Base-by-base conservation (phyloP, 1,140 invertebrate genomes). In the Neodiprion virginianus region DNA sequence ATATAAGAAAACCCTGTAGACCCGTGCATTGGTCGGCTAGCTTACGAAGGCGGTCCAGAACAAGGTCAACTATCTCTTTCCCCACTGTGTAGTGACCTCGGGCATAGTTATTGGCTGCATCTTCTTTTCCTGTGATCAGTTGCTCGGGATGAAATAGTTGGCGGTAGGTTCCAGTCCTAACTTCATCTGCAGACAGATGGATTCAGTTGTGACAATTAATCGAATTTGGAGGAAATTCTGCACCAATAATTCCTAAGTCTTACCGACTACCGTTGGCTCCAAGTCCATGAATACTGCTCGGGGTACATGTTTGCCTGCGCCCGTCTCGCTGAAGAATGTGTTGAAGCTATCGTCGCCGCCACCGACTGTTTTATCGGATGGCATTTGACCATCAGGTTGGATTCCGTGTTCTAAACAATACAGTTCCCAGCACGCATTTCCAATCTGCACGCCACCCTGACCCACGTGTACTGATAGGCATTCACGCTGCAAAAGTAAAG, bases 371-470 rank as follows among this genome's bases (percentile, higher is more conserved):
- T 80, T 84, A 73, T 82, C 83, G 72, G 81, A 93, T 70, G 80
- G 80, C 93, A 95, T 95, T 76, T 93, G 91, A 5, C 96, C 96
- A 89, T 97, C 95, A 68, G 95, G 95, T 86, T 96, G 95, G 84
- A 97, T 97, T 47, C 95, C 95, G 89, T 96, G 96, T 86, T 97
- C 96, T 79, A 97, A 87, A 85, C 96, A 97, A 89, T 96, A 97
- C 73, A 97, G 89, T 82, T 93, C 92, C 92, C 92, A 93, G 81
- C 92, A 93, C 77, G 92, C 91, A 84, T 93, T 93, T 76, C 92
- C 94, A 82, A 95, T 95, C 87, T 94, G 93, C 81, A 93, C 92
- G 83, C 93, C 93, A 82, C 93, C 93, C 88, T 94, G 93, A 75
- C 93, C 93, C 83, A 94, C 91, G 80, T 94, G 93, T 85, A 94